Percentiles rank a stretch among this genome's conserved stretches.
phyloP scores from a whole-genome alignment of 2,888 invertebrate genomes.

The Meandrusa payeni region DNA sequence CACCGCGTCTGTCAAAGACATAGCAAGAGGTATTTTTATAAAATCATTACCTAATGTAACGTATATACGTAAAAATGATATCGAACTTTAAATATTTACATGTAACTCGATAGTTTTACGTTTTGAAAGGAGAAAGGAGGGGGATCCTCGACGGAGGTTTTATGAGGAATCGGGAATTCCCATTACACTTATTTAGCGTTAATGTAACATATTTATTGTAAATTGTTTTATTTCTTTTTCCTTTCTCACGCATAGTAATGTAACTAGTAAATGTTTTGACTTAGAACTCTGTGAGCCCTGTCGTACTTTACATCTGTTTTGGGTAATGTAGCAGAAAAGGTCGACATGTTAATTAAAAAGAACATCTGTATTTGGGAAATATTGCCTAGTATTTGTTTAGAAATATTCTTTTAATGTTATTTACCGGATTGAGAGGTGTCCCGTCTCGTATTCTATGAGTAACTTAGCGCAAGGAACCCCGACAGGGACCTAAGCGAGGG shows the following conservation, averaged over 20 bases:
- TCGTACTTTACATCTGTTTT: constrained; percentile 49
- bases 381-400: too few species aligned
- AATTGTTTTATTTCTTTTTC: constrained; percentile 51
- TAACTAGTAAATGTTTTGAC: constrained; percentile 69
- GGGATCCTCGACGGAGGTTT: constrained; percentile 33
- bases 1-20: constrained; percentile 34
- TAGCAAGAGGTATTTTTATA: constrained; percentile 75
- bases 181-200: constrained; percentile 74
- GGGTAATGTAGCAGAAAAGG: too few species aligned
- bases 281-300: constrained; percentile 66
- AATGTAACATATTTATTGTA: constrained; percentile 73
- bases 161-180: constrained; percentile 53
- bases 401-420: too few species aligned
- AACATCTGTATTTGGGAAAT: too few species aligned
- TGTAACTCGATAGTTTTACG: constrained; percentile 69
- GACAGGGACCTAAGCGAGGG: too few species aligned
- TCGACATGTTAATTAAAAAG: too few species aligned
- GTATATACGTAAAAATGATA: constrained; percentile 75
- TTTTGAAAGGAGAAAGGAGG: constrained; percentile 46
- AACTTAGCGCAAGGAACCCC: too few species aligned
- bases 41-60: constrained; percentile 76
- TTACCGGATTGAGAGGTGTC: too few species aligned
- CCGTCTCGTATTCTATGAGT: too few species aligned
- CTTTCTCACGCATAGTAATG: constrained; percentile 65
- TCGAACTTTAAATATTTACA: constrained; percentile 71